Percentiles rank a stretch among this genome's conserved stretches.
phyloP scores from a whole-genome alignment of 2,888 invertebrate species.

The Apamea monoglypha region DNA sequence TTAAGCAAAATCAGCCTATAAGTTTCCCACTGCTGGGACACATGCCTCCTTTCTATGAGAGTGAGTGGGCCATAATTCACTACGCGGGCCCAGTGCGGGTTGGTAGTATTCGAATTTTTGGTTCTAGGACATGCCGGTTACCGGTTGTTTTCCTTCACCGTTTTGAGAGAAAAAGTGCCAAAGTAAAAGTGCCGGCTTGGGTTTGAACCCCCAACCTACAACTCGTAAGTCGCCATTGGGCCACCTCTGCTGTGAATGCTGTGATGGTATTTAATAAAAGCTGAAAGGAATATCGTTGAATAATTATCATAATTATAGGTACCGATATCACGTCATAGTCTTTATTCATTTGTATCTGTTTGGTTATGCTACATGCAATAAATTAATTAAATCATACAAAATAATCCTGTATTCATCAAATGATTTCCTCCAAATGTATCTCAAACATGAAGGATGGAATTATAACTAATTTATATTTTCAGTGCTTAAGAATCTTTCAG shows the following conservation, averaged over 20 bases:
- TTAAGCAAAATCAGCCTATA: background rate
- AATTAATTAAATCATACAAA: background rate
- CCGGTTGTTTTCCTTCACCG: background rate
- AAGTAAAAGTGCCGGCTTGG: too few species aligned
- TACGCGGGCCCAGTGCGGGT: background rate
- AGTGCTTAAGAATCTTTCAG: background rate
- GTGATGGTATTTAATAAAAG: constrained; percentile 31
- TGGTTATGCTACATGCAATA: too few species aligned
- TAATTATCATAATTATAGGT: background rate
- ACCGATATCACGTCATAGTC: background rate
- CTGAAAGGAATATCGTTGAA: background rate
- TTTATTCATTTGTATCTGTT: background rate
- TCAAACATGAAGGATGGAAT: background rate
- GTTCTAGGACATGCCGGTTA: background rate
- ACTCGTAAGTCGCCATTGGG: too few species aligned
- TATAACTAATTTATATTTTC: background rate
- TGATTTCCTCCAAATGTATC: background rate
- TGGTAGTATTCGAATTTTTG: background rate
- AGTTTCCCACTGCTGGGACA: background rate
- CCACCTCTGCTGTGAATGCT: too few species aligned
- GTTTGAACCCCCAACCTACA: too few species aligned
- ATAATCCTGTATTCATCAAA: background rate
- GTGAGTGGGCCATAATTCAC: background rate
- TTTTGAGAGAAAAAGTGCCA: too few species aligned
- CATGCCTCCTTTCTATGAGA: background rate